Conservation (phyloP, 2,797 vertebrate genomes). For the Hirundo rustica region DNA sequence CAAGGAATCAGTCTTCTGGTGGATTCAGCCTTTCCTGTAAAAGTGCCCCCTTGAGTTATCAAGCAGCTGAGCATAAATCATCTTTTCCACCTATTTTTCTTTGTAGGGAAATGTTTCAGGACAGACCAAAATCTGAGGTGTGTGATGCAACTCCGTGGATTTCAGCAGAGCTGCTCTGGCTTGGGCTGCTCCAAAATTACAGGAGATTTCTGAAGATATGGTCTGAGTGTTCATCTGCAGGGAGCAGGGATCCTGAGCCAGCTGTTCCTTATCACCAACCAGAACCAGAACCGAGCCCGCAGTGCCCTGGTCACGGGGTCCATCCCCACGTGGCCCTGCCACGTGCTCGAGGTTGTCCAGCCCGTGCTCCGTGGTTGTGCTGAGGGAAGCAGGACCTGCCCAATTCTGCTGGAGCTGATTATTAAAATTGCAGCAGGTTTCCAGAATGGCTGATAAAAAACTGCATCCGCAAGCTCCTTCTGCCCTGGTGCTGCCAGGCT, state of each 20-base stretch:
- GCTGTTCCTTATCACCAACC: background rate
- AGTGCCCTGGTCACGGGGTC: background rate
- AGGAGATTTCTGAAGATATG: background rate
- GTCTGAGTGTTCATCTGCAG: background rate
- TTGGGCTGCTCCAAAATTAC: background rate
- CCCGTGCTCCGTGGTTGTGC: background rate
- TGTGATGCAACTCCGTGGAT: background rate
- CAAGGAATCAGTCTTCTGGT: background rate
- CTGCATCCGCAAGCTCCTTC: slow-evolving; percentile 13
- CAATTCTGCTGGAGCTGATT: background rate
- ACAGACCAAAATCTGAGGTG: background rate
- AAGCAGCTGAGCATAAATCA: background rate
- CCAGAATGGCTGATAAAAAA: slow-evolving; percentile 40
- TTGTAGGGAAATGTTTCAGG: background rate
- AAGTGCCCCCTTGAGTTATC: background rate
- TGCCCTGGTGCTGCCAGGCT: background rate
- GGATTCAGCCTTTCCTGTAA: background rate
- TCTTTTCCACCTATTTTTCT: background rate
- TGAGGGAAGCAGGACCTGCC: slow-evolving; percentile 1
- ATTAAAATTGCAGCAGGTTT: slow-evolving; percentile 21
- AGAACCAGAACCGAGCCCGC: background rate
- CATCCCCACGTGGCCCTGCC: background rate
- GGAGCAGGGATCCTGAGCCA: background rate
- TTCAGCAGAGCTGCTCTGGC: background rate
- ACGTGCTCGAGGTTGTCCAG: background rate